phyloP scores from a whole-genome alignment of 2,888 invertebrate genomes.

The Ypsolopha sequella region DNA sequence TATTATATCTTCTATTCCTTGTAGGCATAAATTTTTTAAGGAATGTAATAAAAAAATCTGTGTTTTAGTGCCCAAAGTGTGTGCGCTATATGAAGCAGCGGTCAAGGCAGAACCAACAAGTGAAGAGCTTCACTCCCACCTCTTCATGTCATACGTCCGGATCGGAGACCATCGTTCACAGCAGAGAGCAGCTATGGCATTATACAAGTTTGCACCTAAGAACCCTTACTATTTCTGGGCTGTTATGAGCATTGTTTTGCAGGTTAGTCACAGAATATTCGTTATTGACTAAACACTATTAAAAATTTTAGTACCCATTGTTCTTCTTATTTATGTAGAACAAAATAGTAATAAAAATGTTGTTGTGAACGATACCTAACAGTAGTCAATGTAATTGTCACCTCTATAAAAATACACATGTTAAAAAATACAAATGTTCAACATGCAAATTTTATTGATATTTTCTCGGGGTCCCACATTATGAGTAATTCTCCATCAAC shows the following conservation, averaged over 20 bases:
- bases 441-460: no score
- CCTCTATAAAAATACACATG: no score
- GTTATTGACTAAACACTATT: neutral
- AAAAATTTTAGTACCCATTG: neutral
- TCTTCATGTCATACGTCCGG: slow-evolving; percentile 96
- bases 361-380: no score
- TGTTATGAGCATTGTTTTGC: slow-evolving; percentile 96
- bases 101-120: slow-evolving; percentile 86
- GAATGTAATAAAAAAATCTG: slow-evolving; percentile 1
- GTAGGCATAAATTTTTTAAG: no score
- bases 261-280: slow-evolving; percentile 66
- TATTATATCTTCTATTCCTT: neutral
- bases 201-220: slow-evolving; percentile 93
- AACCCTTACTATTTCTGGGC: slow-evolving; percentile 99
- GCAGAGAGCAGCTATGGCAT: slow-evolving; percentile 88
- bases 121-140: slow-evolving; percentile 92
- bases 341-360: neutral
- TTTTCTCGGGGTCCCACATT: no score
- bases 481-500: no score
- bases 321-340: neutral
- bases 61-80: slow-evolving; percentile 85
- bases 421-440: no score
- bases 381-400: no score
- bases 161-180: slow-evolving; percentile 91
- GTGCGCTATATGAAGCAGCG: slow-evolving; percentile 90